Evolutionary conservation across 1,140 invertebrate species (phyloP).

Genomic region (Saccostrea cuccullata): DNA sequence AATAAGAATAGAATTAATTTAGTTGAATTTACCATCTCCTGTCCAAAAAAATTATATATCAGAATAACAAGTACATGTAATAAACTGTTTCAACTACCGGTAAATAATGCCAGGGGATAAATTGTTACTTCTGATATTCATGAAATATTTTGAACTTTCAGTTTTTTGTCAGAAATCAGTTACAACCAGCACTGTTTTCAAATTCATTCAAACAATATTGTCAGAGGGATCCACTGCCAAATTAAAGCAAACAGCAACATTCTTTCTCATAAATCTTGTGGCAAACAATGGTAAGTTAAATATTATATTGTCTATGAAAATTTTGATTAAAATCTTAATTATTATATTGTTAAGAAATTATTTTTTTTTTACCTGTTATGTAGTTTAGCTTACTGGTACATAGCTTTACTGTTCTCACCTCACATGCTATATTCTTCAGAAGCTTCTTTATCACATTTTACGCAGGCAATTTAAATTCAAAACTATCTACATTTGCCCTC

Average conservation of each 20-base stretch:
- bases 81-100: too few relatives aligned
- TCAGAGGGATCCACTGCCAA: slow-evolving; percentile 39
- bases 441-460: not conserved
- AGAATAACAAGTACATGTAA: too few relatives aligned
- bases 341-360: not conserved
- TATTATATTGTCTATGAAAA: not conserved
- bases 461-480: not conserved
- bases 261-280: slow-evolving; percentile 51
- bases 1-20: too few relatives aligned
- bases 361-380: too few relatives aligned
- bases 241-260: slow-evolving; percentile 51
- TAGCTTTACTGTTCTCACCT: too few relatives aligned
- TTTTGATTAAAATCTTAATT: not conserved
- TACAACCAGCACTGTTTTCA: slow-evolving; percentile 42
- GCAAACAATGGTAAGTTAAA: slow-evolving; percentile 55
- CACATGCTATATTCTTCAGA: not conserved
- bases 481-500: not conserved
- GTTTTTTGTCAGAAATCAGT: slow-evolving; percentile 54
- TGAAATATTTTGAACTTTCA: not conserved
- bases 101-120: too few relatives aligned
- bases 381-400: too few relatives aligned
- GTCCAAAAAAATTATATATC: too few relatives aligned
- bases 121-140: too few relatives aligned
- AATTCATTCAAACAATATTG: slow-evolving; percentile 45
- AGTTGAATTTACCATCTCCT: too few relatives aligned